Evolutionary conservation across 2,113 vertebrate species (phyloP), one percentile per base, ranked within the genome.

Genomic region (Australoheros scitulus): DNA sequence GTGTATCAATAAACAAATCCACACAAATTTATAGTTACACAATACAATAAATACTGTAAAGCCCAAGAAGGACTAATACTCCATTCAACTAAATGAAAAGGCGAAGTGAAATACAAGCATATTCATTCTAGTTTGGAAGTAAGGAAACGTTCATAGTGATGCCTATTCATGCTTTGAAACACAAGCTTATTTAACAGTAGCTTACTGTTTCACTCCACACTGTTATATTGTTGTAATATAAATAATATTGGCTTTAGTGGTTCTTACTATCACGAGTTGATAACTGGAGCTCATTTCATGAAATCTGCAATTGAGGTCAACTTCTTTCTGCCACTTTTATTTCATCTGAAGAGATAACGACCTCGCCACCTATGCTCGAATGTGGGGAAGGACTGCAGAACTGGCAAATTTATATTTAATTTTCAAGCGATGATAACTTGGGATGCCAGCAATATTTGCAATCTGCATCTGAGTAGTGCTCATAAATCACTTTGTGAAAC

Each of bases 401-500:
- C 47, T n/a, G 32, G 68, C 18, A 32, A 72, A 72, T 55, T 32
- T 72, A 34, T n/a, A 34, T 15, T 32, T 34, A 55, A 72, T 72
- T 72, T 72, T 26, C 11, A 3, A 34, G 17, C n/a, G 68, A 72
- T 34, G 26, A 55, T 55, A 55, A 55, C 47, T 72, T 55, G 24
- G 65, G 43, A 52, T 52, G 18, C 68, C 47, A n/a, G 68, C 68
- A 72, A 55, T 55, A 55, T 56, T 55, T 72, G 47, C 68, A 55
- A 34, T 55, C 68, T 52, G 68, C 52, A 55, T 29, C 26, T n/a
- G 68, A 55, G 47, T 32, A 32, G 47, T 55, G 26, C 47, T 55
- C 68, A 34, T 72, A 72, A 72, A 72, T 72, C 18, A 34, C 47
- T 72, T n/a, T 55, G 26, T 72, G 47, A 72, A 72, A 29, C 47